phyloP scores from a whole-genome alignment of 1,140 invertebrate genomes.

The Radopholus similis region DNA sequence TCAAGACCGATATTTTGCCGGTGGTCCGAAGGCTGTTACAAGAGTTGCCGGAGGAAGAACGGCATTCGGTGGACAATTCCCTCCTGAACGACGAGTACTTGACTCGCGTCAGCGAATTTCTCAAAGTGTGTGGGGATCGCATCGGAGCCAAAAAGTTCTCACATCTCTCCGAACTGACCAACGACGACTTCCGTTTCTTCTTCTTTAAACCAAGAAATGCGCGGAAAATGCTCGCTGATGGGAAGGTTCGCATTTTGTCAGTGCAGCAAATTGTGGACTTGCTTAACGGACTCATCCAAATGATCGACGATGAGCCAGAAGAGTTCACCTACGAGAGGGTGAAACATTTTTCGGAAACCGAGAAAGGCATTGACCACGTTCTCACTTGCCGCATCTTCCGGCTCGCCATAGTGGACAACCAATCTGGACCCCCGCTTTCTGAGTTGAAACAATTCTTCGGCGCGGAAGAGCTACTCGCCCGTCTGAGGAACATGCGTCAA shows the following conservation, averaged over 20 bases:
- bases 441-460: slow-evolving; percentile 44
- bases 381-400: slow-evolving; percentile 34
- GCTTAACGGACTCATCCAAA: not conserved
- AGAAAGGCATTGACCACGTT: no score
- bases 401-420: slow-evolving; percentile 39
- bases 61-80: not conserved
- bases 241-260: slow-evolving; percentile 3
- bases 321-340: no score
- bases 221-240: slow-evolving; percentile 17
- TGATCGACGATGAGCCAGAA: no score
- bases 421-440: slow-evolving; percentile 36
- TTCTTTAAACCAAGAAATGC: slow-evolving; percentile 23
- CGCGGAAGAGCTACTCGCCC: no score
- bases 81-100: slow-evolving; percentile 37
- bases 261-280: not conserved
- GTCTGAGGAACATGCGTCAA: no score
- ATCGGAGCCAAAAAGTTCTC: no score
- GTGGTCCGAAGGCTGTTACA: not conserved
- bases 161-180: slow-evolving; percentile 32
- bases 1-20: slow-evolving; percentile 15
- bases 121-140: slow-evolving; percentile 46
- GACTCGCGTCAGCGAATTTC: slow-evolving; percentile 37
- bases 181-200: slow-evolving; percentile 43
- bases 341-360: no score
- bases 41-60: not conserved